phyloP scores from a whole-genome alignment of 2,113 vertebrate genomes.

The Chaetorhynchus papuensis region DNA sequence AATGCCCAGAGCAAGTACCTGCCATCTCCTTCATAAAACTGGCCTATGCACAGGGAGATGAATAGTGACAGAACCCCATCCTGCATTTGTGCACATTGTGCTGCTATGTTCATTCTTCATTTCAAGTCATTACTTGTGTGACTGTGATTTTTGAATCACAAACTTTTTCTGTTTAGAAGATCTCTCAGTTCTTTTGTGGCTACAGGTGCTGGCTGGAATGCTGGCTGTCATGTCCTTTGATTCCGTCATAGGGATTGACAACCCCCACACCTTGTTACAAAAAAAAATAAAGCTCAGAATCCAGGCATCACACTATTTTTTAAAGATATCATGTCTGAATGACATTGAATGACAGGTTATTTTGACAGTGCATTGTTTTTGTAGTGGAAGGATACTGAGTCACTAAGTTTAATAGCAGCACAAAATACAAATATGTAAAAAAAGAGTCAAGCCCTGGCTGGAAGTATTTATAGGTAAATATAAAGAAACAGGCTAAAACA shows the following conservation, averaged over 20 bases:
- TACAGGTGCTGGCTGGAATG: not conserved
- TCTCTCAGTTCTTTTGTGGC: not conserved
- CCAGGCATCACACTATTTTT: not conserved
- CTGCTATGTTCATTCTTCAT: not conserved
- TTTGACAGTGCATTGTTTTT: not conserved
- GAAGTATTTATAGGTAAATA: not conserved
- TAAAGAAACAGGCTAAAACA: not conserved
- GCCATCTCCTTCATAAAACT: conserved; percentile 11
- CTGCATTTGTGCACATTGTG: not conserved
- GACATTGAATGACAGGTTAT: not conserved
- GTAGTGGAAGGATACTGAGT: not conserved
- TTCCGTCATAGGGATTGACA: not conserved
- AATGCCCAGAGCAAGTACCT: conserved; percentile 25
- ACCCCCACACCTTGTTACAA: not conserved
- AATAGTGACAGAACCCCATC: not conserved
- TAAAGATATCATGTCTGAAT: not conserved
- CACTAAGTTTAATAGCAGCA: not conserved
- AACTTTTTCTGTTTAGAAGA: not conserved
- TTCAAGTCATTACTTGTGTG: not conserved
- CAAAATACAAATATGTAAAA: not conserved
- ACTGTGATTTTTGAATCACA: not conserved
- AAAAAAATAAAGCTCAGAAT: not conserved
- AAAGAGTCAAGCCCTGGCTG: not conserved
- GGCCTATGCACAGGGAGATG: not conserved
- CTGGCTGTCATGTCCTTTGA: not conserved